Conservation (phyloP, 2,888 invertebrate genomes). For the Harmothoe impar region DNA sequence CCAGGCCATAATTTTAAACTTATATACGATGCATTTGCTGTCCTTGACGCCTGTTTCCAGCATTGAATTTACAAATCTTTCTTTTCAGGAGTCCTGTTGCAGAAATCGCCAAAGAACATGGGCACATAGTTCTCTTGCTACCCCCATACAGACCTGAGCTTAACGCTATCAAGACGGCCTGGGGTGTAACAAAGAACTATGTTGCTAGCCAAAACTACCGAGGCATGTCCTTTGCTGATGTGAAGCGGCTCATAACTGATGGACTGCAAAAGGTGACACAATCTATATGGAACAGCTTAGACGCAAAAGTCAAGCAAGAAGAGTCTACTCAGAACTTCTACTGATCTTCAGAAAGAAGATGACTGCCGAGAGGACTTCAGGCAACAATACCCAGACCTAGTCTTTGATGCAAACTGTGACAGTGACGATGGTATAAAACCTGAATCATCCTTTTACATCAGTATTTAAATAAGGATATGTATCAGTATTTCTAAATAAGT, state of each 20-base stretch:
- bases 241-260: neutral
- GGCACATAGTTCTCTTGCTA: neutral
- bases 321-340: neutral
- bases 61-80: neutral
- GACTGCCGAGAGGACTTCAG: neutral
- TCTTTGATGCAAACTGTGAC: too few relatives aligned
- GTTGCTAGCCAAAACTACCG: neutral
- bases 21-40: neutral
- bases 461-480: too few relatives aligned
- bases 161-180: neutral
- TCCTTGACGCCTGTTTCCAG: neutral
- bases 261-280: neutral
- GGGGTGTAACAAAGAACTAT: conserved; percentile 20
- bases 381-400: neutral
- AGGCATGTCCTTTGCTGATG: neutral
- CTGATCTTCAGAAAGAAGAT: neutral
- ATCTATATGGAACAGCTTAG: neutral
- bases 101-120: neutral
- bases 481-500: too few relatives aligned
- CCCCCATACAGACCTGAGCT: too few relatives aligned
- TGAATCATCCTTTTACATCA: too few relatives aligned
- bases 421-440: too few relatives aligned
- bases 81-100: neutral
- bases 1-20: neutral
- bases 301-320: neutral